Evolutionary conservation across 1,140 invertebrate species (phyloP).

Genomic region (Mercenaria mercenaria): DNA sequence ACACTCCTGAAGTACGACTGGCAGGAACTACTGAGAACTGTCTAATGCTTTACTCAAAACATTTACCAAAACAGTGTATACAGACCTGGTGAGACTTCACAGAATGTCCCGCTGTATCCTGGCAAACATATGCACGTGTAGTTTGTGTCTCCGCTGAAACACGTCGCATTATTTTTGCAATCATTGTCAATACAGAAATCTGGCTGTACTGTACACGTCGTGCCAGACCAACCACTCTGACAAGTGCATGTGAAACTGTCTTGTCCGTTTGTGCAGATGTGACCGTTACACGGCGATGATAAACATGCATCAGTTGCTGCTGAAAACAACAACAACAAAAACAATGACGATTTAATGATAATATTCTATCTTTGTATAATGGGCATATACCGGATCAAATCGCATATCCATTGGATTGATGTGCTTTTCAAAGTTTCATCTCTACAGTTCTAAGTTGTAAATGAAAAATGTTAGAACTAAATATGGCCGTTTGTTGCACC

Average conservation of each 20-base stretch:
- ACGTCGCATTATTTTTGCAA: constrained; percentile 48
- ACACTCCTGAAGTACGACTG: too few species aligned
- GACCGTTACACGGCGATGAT: constrained; percentile 14
- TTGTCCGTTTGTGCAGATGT: constrained; percentile 19
- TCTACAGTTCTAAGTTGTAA: too few species aligned
- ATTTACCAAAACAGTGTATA: neutral
- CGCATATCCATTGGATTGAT: too few species aligned
- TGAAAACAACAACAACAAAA: too few species aligned
- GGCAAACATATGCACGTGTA: constrained; percentile 38
- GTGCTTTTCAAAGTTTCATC: too few species aligned
- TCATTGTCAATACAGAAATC: constrained; percentile 40
- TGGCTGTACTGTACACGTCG: constrained; percentile 5
- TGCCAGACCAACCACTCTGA: constrained; percentile 25
- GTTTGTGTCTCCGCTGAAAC: neutral
- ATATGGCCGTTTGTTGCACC: too few species aligned
- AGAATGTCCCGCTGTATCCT: constrained; percentile 7
- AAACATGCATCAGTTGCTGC: constrained; percentile 35
- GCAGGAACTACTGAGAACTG: too few species aligned
- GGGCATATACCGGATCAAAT: too few species aligned
- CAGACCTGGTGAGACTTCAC: constrained; percentile 36
- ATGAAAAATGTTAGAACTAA: too few species aligned
- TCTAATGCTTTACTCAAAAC: neutral
- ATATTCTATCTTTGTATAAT: too few species aligned
- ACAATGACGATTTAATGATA: too few species aligned
- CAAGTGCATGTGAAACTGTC: constrained; percentile 37